phyloP scores from a whole-genome alignment of 2,888 invertebrate species.

The Drosophila ezoana region DNA sequence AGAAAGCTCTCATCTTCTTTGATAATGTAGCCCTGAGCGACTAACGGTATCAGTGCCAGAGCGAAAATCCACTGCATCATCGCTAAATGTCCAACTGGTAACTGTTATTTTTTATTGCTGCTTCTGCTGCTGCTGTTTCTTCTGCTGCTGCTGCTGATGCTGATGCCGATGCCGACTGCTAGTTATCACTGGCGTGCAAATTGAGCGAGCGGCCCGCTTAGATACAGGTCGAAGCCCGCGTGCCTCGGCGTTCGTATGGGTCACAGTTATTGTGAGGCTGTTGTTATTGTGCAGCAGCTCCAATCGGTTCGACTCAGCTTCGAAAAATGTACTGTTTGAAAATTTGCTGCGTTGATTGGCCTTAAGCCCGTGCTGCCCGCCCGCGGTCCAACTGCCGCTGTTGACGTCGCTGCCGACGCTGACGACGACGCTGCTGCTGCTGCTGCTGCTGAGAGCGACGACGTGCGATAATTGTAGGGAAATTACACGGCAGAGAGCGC shows the following conservation, averaged over 20 bases:
- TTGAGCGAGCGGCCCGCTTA: slow-evolving; percentile 28
- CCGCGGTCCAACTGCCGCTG: slow-evolving; percentile 42
- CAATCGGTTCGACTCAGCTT: slow-evolving; percentile 60
- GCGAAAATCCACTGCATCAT: slow-evolving; percentile 38
- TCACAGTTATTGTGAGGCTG: slow-evolving; percentile 9
- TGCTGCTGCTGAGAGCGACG: slow-evolving; percentile 41
- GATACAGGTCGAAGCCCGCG: slow-evolving; percentile 25
- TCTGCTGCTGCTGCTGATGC: slow-evolving; percentile 21
- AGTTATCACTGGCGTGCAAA: slow-evolving; percentile 76
- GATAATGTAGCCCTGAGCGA: slow-evolving; percentile 67
- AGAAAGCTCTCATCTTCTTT: slow-evolving; percentile 87
- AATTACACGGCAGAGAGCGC: slow-evolving; percentile 62
- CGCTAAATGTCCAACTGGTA: slow-evolving; percentile 12
- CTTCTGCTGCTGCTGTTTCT: slow-evolving; percentile 33
- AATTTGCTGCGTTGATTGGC: slow-evolving; percentile 77
- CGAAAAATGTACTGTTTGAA: slow-evolving; percentile 77
- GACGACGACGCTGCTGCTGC: slow-evolving; percentile 5
- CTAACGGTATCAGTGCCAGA: slow-evolving; percentile 22
- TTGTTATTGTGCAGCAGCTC: slow-evolving; percentile 50
- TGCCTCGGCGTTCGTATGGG: slow-evolving; percentile 26
- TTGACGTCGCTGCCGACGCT: slow-evolving; percentile 14
- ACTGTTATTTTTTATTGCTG: slow-evolving; percentile 26
- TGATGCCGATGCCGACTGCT: slow-evolving; percentile 22
- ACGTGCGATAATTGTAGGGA: slow-evolving; percentile 73
- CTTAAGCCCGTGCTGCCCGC: slow-evolving; percentile 64